Evolutionary conservation across 2,113 vertebrate genomes (phyloP).

Genomic region (Motacilla alba): DNA sequence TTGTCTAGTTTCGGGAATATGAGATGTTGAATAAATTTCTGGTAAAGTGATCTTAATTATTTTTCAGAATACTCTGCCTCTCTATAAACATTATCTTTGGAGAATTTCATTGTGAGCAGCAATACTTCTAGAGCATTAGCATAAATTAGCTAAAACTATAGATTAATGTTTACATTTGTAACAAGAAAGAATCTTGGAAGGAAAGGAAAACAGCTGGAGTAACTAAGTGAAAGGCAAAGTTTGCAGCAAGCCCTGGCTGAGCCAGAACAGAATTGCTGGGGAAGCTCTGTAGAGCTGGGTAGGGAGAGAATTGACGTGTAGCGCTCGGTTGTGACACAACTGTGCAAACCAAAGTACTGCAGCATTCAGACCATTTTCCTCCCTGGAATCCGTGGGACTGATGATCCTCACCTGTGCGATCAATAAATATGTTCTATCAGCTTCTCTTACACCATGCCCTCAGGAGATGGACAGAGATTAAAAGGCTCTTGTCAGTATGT

Average conservation of each 20-base stretch:
- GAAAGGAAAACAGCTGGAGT: not conserved
- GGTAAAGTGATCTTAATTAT: not conserved
- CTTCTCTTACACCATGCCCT: rapidly evolving
- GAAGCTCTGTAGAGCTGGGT: not conserved
- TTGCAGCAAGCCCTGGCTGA: not conserved
- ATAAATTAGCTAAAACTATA: not conserved
- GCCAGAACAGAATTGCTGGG: not conserved
- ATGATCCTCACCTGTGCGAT: not conserved
- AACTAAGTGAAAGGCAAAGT: not conserved
- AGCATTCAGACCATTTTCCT: not conserved
- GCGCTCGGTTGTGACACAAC: rapidly evolving
- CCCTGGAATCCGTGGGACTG: not conserved
- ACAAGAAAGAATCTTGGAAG: not conserved
- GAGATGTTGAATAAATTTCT: not conserved
- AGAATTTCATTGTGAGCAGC: not conserved
- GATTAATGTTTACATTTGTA: not conserved
- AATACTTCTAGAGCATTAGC: not conserved
- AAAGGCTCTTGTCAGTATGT: not conserved
- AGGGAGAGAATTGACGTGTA: rapidly evolving
- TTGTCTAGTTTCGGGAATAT: not conserved
- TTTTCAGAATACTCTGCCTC: not conserved
- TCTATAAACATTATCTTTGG: not conserved
- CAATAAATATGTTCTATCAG: not conserved
- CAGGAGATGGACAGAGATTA: not conserved
- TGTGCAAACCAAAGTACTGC: not conserved